Evolutionary conservation across 2,113 vertebrate species (phyloP), one percentile per base, ranked within the genome.

Genomic region (Cheirogaleus medius): DNA sequence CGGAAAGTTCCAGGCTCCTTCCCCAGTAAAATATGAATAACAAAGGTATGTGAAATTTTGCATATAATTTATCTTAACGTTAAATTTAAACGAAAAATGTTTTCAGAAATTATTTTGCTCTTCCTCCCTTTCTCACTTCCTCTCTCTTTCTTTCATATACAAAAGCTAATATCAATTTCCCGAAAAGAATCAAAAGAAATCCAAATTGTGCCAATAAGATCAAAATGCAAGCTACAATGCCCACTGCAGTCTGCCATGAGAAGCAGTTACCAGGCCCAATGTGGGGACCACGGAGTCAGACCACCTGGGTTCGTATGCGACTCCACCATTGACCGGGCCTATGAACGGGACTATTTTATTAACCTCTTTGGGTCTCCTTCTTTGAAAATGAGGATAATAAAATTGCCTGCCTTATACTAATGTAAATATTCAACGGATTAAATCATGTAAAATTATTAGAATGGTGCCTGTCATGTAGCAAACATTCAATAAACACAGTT

Each of bases 161-260:
- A 77, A 88, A 91, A 82, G 90, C 56, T 47, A 92, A 52, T 37
- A 80, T 8, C n/a, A 84, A 58, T n/a, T 86, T 89, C 54, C 47
- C 83, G 32, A 91, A 95, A 91, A 94, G 54, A 82, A 86, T 44
- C 20, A 27, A 77, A 90, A 87, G 39, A 90, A 71, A 91, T 29
- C 39, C 56, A 84, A 95, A 71, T 34, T 78, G 37, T 88, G 47
- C 39, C 8, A 8, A 52, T 44, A 37, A 94, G 58, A 82, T 52
- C 8, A 84, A 78, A 63, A 8, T 8, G 14, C 23, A 82, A 81
- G 42, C 69, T 82, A 6, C 13, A 39, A 58, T 8, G 0, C 29
- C 32, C 20, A 8, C 25, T 44, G 1, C 6, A 9, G 25, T 29
- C 37, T 21, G 8, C 52, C 52, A 14, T 0, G 0, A 66, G 6